Base-by-base conservation (phyloP, 2,888 invertebrate genomes). In the Acleris sparsana region DNA sequence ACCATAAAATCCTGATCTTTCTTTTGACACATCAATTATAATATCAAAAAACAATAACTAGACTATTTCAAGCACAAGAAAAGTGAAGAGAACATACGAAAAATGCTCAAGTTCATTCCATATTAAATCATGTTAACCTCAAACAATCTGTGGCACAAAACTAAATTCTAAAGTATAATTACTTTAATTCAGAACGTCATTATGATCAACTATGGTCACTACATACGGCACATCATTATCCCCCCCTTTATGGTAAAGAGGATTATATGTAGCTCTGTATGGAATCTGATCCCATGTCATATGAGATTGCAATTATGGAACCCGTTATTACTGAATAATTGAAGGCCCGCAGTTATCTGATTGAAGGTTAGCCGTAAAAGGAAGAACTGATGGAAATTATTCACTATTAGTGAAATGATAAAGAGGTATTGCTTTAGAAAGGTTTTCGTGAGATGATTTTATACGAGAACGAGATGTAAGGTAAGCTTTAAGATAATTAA, bases 181-280 rank as follows among this genome's bases (percentile, higher is more conserved):
- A 17, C 7, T 17, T 6, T 44, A 44, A 5, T 17, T 0, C 46
- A 17, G 17, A 46, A 5, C 46, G 6, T 64, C 39, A 25, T 43
- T 55, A 43, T 64, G 29, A 29, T n/a, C 48, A 60, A 53, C 59
- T 48, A 55, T 46, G 56, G 52, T 46, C 63, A 60, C 52, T 61
- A 61, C 63, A 56, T 52, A 68, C 17, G 56, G 51, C 33, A 22
- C 55, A 76, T 76, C 72, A 74, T 63, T 63, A 59, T 52, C 60
- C 59, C 65, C 64, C 75, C 72, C 69, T 72, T 71, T 76, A 79
- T 75, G 76, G 83, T 76, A 77, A 82, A 79, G 82, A 78, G 75
- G 84, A 82, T 84, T 83, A 81, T 71, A 70, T 72, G 70, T 76
- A 75, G 72, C 73, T 73, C 20, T 69, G 58, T 77, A 74, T 67